A percentile compares a stretch with the other conserved stretches of the same genome.
Conservation (phyloP, 2,888 invertebrate genomes). For the Heliconius charithonia region DNA sequence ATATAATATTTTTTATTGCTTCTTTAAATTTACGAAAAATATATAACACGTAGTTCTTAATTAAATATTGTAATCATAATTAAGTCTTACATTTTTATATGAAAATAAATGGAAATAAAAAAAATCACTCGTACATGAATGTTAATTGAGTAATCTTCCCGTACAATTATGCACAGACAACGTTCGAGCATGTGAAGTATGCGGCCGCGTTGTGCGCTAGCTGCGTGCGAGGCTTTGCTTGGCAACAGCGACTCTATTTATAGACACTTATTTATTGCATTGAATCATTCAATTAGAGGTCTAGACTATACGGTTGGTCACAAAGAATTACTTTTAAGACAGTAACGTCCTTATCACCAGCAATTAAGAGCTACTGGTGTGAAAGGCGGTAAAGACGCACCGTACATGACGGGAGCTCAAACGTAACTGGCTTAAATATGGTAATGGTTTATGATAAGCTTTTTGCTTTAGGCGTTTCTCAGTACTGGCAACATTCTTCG, state of each 20-base stretch:
- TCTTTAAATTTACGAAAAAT: background rate
- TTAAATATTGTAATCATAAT: background rate
- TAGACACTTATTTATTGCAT: slow-evolving; percentile 65
- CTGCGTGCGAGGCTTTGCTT: slow-evolving; percentile 48
- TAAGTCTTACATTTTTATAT: background rate
- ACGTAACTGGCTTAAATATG: slow-evolving; percentile 38
- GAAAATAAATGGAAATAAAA: background rate
- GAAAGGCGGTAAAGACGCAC: too few species aligned
- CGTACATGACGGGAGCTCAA: slow-evolving; percentile 25
- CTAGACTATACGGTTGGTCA: slow-evolving; percentile 52
- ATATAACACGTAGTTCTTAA: background rate
- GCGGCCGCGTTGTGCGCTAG: slow-evolving; percentile 34
- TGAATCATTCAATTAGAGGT: slow-evolving; percentile 69
- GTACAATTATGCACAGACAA: slow-evolving; percentile 23
- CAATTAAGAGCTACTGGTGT: slow-evolving; percentile 20
- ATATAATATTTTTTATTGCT: slow-evolving; percentile 2
- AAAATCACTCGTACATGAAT: slow-evolving; percentile 11
- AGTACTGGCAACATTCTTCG: slow-evolving; percentile 42
- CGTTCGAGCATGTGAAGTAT: slow-evolving; percentile 31
- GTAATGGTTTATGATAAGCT: slow-evolving; percentile 38
- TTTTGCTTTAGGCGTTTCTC: slow-evolving; percentile 40
- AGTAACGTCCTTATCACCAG: slow-evolving; percentile 31
- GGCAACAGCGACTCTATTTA: slow-evolving; percentile 65
- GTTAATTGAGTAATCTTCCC: slow-evolving; percentile 27
- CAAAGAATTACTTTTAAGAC: slow-evolving; percentile 39